Evolutionary conservation across 2,888 invertebrate species (phyloP).

Genomic region (Ephialtes manifestator): DNA sequence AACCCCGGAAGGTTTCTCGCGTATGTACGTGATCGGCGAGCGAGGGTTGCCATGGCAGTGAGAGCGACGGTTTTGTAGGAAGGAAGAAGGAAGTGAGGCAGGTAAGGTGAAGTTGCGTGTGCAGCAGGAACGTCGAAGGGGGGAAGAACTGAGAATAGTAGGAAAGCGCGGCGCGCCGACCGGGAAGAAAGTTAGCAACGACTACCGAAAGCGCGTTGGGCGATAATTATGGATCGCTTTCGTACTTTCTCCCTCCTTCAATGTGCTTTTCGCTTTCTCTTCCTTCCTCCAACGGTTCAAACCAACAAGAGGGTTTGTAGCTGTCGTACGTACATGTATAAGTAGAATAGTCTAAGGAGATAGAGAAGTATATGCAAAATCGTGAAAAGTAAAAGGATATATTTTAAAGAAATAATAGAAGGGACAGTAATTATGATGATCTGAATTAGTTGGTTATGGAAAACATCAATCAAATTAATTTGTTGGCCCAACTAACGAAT

Average conservation of each 20-base stretch:
- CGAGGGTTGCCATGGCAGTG: conserved; percentile 67
- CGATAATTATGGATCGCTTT: conserved; percentile 74
- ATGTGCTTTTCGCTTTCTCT: conserved; percentile 1
- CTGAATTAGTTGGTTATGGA: too few relatives aligned
- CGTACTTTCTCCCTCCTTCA: conserved; percentile 27
- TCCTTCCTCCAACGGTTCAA: conserved; percentile 14
- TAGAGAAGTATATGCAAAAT: neutral
- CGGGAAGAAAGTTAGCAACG: conserved; percentile 73
- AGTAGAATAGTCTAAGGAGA: neutral
- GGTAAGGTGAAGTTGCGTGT: conserved; percentile 72
- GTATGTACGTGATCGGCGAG: conserved; percentile 21
- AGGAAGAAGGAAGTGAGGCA: conserved; percentile 74
- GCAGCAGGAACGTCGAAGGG: conserved; percentile 46
- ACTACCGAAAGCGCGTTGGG: conserved; percentile 62
- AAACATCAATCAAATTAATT: too few relatives aligned
- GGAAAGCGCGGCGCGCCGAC: conserved; percentile 45
- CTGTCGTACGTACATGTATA: neutral
- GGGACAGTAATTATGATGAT: neutral
- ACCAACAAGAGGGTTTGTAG: conserved; percentile 18
- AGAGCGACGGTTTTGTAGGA: conserved; percentile 60
- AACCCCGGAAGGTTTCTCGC: conserved; percentile 16
- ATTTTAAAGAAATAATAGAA: neutral
- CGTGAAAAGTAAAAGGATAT: neutral
- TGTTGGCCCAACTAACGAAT: too few relatives aligned
- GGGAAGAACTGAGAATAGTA: conserved; percentile 31